Conservation (phyloP, 2,113 vertebrate genomes). For the Oryzias melastigma region DNA sequence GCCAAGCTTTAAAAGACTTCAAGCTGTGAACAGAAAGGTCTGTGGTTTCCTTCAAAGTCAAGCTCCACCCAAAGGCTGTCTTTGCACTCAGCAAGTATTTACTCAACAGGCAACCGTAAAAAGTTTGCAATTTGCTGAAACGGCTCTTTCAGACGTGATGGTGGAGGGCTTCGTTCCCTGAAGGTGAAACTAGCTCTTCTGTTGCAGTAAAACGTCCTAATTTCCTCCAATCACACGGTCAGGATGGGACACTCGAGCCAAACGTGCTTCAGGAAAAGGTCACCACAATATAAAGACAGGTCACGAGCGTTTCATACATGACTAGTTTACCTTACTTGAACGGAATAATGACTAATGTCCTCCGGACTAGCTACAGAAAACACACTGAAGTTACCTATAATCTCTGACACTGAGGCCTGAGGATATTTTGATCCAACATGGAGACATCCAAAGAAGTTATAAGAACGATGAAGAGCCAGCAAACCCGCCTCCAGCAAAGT, state of each 20-base stretch:
- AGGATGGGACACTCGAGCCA: not conserved
- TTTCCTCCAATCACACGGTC: not conserved
- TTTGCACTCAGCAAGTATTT: constrained; percentile 30
- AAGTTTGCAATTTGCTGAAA: constrained; percentile 48
- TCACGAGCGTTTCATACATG: not conserved
- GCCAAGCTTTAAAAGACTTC: constrained; percentile 45
- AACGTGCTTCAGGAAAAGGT: not conserved
- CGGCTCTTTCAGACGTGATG: constrained; percentile 14
- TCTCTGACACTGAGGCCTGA: not conserved
- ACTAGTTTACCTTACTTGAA: constrained; percentile 2
- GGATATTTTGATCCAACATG: constrained; percentile 10
- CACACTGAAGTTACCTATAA: not conserved
- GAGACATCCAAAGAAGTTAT: constrained; percentile 17
- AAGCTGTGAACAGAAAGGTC: constrained; percentile 48
- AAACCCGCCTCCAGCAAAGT: constrained; percentile 4
- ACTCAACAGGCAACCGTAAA: constrained; percentile 40
- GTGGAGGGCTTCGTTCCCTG: constrained; percentile 3
- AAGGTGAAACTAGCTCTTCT: constrained; percentile 16
- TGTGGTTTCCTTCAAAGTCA: constrained; percentile 51
- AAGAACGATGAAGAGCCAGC: constrained; percentile 3
- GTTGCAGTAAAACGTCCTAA: not conserved
- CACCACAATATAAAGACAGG: not conserved
- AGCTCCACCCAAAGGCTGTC: constrained; percentile 30
- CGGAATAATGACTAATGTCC: constrained; percentile 3
- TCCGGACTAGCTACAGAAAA: not conserved